Base-by-base conservation (phyloP, 2,888 invertebrate genomes). In the Leptopilina syphax region DNA sequence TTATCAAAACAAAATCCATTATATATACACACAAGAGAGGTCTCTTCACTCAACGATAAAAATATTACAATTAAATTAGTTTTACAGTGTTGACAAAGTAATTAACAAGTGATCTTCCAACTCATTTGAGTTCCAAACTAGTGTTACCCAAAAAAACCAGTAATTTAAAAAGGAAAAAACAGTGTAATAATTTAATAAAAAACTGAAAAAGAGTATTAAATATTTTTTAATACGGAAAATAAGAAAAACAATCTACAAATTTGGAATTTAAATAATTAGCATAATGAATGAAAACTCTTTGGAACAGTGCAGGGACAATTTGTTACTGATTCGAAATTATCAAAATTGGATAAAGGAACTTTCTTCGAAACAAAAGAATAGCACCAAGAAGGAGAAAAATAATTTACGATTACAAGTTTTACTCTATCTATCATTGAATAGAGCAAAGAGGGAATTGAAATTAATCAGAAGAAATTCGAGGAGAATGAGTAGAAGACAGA, bases 371-470 rank as follows among this genome's bases (percentile, higher is more conserved):
- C 63, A 9, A 63, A 18, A 63, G 2, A 63, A 63, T 7, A 9
- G 18, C 63, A 24, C 24, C 3, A 63, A 63, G 24, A 63, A 63
- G 63, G 63, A 63, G 9, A 63, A 63, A 24, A 18, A 24, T 9
- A 63, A 63, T 63, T 24, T 63, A 24, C 63, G 18, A 63, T 63
- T 63, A 63, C 63, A 63, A 63, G 63, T 63, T 63, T 63, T 63
- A 63, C 18, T 63, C 2, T 24, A 18, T 9, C 0, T 24, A 9
- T 63, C 63, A 24, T 9, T 63, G 5, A 18, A 9, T 5, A 63
- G 63, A 18, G 63, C 63, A 18, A 63, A 18, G 3, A 24, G 9
- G 9, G 63, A 63, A 24, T 24, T 63, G 18, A 63, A 18, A 63
- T 63, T 6, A 18, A 63, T 9, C 0, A 24, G 24, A 63, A 63